phyloP scores from a whole-genome alignment of 2,797 vertebrate genomes.

The Thripadectes ignobilis region DNA sequence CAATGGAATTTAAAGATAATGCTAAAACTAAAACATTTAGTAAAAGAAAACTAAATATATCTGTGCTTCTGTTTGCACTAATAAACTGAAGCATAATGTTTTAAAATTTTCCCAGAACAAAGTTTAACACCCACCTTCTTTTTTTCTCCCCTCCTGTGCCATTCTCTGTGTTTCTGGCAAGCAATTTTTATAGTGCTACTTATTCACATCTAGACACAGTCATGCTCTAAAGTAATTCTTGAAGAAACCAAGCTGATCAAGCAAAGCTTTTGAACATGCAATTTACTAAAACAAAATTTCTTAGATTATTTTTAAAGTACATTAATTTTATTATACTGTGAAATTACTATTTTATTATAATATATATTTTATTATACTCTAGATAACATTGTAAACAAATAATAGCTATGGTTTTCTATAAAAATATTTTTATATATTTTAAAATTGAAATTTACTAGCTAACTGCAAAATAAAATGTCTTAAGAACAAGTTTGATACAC shows the following conservation, averaged over 20 bases:
- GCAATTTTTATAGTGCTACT: not conserved
- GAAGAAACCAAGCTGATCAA: not conserved
- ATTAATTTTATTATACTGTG: not conserved
- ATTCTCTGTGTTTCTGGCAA: not conserved
- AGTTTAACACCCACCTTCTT: rapidly evolving
- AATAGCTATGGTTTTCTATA: not conserved
- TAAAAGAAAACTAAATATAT: not conserved
- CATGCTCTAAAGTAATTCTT: not conserved
- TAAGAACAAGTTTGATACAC: not conserved
- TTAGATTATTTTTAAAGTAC: not conserved
- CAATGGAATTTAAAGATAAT: not conserved
- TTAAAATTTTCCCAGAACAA: not conserved
- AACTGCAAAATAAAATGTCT: not conserved
- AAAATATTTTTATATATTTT: not conserved
- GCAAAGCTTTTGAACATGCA: not conserved
- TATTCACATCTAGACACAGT: not conserved
- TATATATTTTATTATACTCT: not conserved
- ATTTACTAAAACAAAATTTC: not conserved
- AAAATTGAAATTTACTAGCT: not conserved
- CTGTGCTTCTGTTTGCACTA: not conserved
- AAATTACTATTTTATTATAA: not conserved
- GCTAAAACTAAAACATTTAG: too few species aligned
- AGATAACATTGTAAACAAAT: not conserved
- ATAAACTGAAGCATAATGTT: not conserved
- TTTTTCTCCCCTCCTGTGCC: not conserved